Conservation (phyloP, 2,113 vertebrate species). For the Ammospiza caudacuta region DNA sequence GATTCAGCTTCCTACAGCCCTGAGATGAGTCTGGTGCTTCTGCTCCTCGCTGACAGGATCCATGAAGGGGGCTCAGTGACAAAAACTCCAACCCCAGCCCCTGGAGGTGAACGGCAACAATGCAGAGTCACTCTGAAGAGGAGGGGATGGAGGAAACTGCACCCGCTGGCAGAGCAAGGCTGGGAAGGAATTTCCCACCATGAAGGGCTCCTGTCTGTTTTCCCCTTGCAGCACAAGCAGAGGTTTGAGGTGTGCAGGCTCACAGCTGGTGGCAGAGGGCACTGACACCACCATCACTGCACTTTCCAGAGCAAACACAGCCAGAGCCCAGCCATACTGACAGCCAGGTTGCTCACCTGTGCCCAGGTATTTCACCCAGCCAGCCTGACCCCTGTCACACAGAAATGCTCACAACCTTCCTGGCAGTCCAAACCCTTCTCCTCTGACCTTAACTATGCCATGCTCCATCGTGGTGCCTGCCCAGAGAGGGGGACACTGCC, state of each 20-base stretch:
- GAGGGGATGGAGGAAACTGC: neutral
- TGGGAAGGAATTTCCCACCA: neutral
- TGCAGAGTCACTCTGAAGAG: fast-evolving
- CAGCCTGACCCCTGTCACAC: neutral
- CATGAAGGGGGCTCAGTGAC: fast-evolving
- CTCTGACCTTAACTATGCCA: neutral
- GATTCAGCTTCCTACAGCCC: neutral
- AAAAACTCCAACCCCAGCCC: neutral
- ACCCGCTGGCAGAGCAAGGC: neutral
- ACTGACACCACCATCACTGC: fast-evolving
- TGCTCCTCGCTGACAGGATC: neutral
- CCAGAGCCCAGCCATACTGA: fast-evolving
- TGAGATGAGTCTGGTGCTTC: neutral
- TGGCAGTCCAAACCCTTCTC: neutral
- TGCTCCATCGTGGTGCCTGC: neutral
- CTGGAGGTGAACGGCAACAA: neutral
- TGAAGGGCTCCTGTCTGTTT: neutral
- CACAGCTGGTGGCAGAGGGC: neutral
- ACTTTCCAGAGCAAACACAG: neutral
- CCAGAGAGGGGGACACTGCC: neutral
- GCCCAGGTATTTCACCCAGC: neutral
- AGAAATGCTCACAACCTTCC: neutral
- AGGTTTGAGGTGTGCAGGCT: neutral
- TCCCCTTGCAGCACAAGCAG: neutral
- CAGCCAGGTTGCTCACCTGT: neutral